Conservation (phyloP, 2,888 invertebrate species). For the Torymus aiolomorphi region DNA sequence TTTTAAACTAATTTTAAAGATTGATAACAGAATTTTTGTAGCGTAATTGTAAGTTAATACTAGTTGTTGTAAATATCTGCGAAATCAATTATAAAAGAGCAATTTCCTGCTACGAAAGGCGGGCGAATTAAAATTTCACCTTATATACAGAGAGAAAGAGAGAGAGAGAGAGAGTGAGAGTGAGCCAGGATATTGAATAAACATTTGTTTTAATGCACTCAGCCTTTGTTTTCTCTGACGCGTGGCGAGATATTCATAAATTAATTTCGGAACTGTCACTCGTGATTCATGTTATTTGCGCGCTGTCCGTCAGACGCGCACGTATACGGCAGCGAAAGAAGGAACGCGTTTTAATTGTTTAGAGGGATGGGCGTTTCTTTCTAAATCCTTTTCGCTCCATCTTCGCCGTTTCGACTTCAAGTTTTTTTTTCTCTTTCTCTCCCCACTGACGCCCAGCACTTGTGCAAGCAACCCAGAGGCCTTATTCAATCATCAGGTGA, state of each 20-base stretch:
- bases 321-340: slow-evolving; percentile 10
- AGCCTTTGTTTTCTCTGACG: slow-evolving; percentile 6
- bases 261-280: slow-evolving; percentile 53
- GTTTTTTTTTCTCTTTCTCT: slow-evolving; percentile 48
- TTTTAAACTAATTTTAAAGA: no score
- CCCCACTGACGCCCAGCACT: slow-evolving; percentile 57
- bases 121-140: no score
- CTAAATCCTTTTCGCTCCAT: slow-evolving; percentile 46
- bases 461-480: slow-evolving; percentile 63
- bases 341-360: slow-evolving; percentile 55
- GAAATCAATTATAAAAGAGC: no score
- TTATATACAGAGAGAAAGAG: no score
- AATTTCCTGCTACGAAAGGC: no score
- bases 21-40: no score
- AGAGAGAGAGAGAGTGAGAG: not conserved
- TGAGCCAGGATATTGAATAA: slow-evolving; percentile 26
- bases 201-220: slow-evolving; percentile 44
- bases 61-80: no score
- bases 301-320: slow-evolving; percentile 5
- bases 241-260: slow-evolving; percentile 42
- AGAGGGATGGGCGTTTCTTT: slow-evolving; percentile 54
- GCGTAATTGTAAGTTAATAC: no score
- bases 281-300: slow-evolving; percentile 54
- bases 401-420: slow-evolving; percentile 7
- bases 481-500: slow-evolving; percentile 62